Conservation (phyloP, 2,113 vertebrate species). For the Ginglymostoma cirratum region DNA sequence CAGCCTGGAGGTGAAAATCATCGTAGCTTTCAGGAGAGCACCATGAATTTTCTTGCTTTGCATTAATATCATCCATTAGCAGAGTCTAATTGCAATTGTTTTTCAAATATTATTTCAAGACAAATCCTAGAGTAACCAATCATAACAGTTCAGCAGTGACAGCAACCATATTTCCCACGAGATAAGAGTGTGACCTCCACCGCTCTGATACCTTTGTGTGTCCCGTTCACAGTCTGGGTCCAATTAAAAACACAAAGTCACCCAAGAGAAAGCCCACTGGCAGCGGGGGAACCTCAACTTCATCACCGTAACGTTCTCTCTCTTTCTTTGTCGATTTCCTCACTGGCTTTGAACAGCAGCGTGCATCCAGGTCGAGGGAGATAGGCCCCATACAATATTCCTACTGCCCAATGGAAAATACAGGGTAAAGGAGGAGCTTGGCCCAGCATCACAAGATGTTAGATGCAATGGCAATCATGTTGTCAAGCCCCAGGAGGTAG, state of each 20-base stretch:
- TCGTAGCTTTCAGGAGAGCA: not conserved
- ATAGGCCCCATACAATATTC: not conserved
- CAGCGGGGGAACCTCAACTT: not conserved
- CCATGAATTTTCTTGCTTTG: not conserved
- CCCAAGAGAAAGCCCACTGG: not conserved
- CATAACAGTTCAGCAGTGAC: not conserved
- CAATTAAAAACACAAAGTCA: not conserved
- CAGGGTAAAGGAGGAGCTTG: not conserved
- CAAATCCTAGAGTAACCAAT: not conserved
- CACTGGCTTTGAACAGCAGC: not conserved
- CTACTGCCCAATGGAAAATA: not conserved
- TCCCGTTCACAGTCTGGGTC: not conserved
- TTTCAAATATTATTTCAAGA: not conserved
- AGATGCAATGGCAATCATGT: slow-evolving; percentile 66
- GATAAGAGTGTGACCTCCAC: not conserved
- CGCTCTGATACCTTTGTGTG: not conserved
- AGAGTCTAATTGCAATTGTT: not conserved
- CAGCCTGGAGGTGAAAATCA: not conserved
- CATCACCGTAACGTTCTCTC: not conserved
- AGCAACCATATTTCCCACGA: not conserved
- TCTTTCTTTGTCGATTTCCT: not conserved
- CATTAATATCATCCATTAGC: no score
- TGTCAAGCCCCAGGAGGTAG: slow-evolving; percentile 88
- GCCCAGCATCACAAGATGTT: not conserved
- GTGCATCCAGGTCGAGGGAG: not conserved